These are phyloP conservation scores for Dioctria rufipes DNA, from an alignment of 2,888 invertebrate species.

Conservation along the genomic window DNA sequence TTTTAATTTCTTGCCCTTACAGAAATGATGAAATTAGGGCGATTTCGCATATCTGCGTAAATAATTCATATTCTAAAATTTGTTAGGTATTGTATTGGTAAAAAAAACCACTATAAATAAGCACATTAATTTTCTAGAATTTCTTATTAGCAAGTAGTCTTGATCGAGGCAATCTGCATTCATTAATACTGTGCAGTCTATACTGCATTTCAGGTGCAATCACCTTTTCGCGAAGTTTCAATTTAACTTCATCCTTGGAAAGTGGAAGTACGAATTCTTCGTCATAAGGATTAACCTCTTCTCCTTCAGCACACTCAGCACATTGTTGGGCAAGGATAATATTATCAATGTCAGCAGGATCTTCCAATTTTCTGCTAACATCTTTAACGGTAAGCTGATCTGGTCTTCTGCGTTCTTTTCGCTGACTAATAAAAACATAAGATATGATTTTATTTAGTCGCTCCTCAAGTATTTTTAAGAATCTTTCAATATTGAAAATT, in stretches of 20 bases:
- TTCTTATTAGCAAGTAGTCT: slow-evolving; percentile 67
- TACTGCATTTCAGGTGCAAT: slow-evolving; percentile 70
- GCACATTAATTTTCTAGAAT: slow-evolving; percentile 55
- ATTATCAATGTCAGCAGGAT: slow-evolving; percentile 73
- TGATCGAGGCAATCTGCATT: slow-evolving; percentile 69
- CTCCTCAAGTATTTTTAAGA: slow-evolving; percentile 73
- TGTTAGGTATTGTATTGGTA: too few species aligned
- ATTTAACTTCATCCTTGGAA: slow-evolving; percentile 60
- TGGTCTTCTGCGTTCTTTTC: slow-evolving; percentile 61
- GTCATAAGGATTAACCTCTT: slow-evolving; percentile 69
- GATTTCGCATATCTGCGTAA: too few species aligned
- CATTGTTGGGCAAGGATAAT: slow-evolving; percentile 70
- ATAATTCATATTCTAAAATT: too few species aligned
- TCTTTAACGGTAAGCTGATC: slow-evolving; percentile 68
- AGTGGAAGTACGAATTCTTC: slow-evolving; percentile 64
- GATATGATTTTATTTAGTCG: slow-evolving; percentile 74
- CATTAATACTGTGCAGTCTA: slow-evolving; percentile 69
- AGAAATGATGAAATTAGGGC: too few species aligned
- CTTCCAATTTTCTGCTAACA: slow-evolving; percentile 65
- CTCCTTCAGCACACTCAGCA: slow-evolving; percentile 70
- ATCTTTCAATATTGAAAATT: slow-evolving; percentile 74
- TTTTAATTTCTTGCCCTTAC: too few species aligned
- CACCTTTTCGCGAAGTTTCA: slow-evolving; percentile 67
- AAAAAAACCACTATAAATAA: not conserved
- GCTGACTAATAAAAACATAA: slow-evolving; percentile 70